Percentiles rank a stretch among this genome's conserved stretches.
These are phyloP conservation scores for Anableps anableps DNA, from an alignment of 2,797 vertebrate genomes.

Conservation along the genomic window DNA sequence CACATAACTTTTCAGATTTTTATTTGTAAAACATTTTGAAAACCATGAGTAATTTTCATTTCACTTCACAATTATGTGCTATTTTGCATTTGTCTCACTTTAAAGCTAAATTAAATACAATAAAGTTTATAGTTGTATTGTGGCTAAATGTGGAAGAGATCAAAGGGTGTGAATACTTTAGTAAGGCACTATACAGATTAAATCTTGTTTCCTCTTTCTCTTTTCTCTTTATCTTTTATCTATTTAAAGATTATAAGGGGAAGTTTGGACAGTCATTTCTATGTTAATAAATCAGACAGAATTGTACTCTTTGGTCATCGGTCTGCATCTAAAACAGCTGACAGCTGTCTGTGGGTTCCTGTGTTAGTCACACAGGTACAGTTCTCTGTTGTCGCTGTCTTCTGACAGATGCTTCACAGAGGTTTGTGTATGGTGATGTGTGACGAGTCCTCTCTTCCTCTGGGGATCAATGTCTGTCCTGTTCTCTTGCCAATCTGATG, in stretches of 20 bases:
- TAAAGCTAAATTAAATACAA: not conserved
- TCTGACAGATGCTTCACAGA: conserved; percentile 78
- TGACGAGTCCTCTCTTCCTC: conserved; percentile 79
- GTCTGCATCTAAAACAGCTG: conserved; percentile 61
- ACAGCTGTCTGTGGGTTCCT: conserved; percentile 67
- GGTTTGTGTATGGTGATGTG: conserved; percentile 73
- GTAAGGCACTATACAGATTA: not conserved
- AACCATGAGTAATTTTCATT: not conserved
- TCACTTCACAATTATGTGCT: not conserved
- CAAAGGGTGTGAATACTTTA: not conserved
- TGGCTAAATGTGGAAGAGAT: not conserved
- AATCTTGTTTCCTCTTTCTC: not conserved
- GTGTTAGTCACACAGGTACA: conserved; percentile 73
- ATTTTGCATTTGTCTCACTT: not conserved
- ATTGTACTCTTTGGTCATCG: conserved; percentile 45
- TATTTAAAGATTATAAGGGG: no score
- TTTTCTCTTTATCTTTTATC: no score
- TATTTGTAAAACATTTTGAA: not conserved
- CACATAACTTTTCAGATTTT: not conserved
- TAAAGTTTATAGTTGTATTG: not conserved
- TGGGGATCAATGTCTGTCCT: conserved; percentile 80
- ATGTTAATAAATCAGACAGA: conserved; percentile 34
- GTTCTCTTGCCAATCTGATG: conserved; percentile 78
- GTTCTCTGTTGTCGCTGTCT: conserved; percentile 70
- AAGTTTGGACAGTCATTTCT: conserved; percentile 7